Evolutionary conservation across 2,113 vertebrate species (phyloP).

Genomic region (Alethe castanea): DNA sequence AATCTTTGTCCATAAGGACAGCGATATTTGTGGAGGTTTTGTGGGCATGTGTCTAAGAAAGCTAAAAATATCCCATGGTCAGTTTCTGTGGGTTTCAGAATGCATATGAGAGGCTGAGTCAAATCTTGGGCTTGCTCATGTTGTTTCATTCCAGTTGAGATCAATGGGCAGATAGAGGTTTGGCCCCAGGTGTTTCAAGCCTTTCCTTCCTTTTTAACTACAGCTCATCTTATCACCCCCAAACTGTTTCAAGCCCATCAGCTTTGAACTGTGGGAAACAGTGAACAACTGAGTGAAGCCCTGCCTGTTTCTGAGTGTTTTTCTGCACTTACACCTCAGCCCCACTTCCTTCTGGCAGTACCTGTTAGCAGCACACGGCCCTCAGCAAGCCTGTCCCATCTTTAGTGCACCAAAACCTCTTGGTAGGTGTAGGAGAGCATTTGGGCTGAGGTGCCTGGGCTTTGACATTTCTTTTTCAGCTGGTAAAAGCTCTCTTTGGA

Average conservation of each 20-base stretch:
- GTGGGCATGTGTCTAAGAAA: not conserved
- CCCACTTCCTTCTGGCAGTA: not conserved
- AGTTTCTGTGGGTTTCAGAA: not conserved
- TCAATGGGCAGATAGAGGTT: not conserved
- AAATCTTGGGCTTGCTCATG: not conserved
- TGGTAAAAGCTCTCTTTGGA: not conserved
- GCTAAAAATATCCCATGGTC: not conserved
- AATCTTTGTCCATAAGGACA: not conserved
- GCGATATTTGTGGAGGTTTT: not conserved
- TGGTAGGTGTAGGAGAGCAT: not conserved
- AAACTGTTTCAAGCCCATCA: constrained; percentile 25
- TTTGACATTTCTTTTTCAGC: not conserved
- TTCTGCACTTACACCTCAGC: not conserved
- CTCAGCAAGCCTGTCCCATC: not conserved
- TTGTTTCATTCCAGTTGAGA: constrained; percentile 18
- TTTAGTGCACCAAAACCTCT: not conserved
- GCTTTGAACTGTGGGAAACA: constrained; percentile 47
- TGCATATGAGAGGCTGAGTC: not conserved
- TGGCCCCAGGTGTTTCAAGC: constrained; percentile 51
- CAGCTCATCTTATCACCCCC: not conserved
- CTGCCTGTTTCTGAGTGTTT: not conserved
- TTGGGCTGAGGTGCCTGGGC: not conserved
- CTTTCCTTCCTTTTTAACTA: constrained; percentile 54
- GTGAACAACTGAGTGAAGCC: not conserved
- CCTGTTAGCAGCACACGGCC: not conserved